A percentile compares a stretch with the other conserved stretches of the same genome.
These are phyloP conservation scores for Uloborus plumipes DNA, from an alignment of 2,888 invertebrate genomes.

Conservation along the genomic window DNA sequence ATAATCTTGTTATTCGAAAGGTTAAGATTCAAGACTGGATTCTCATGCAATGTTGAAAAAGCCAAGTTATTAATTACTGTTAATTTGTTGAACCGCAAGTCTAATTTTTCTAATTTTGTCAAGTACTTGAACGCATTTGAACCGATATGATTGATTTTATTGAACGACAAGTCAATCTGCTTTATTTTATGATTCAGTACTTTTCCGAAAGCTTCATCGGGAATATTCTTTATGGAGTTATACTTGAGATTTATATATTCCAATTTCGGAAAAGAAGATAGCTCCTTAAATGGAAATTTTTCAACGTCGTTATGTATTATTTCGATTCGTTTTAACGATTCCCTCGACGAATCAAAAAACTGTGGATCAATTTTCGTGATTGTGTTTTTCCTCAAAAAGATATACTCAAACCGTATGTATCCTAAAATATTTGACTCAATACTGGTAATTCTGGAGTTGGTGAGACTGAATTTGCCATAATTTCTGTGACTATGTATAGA, in stretches of 20 bases:
- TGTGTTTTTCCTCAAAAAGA: conserved; percentile 54
- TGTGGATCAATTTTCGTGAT: conserved; percentile 37
- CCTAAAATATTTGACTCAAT: conserved; percentile 38
- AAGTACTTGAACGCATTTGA: conserved; percentile 62
- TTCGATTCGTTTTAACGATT: conserved; percentile 54
- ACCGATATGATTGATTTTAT: conserved; percentile 65
- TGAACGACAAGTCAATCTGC: conserved; percentile 64
- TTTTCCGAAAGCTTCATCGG: conserved; percentile 61
- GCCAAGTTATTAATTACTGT: conserved; percentile 64
- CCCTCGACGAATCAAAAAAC: conserved; percentile 51
- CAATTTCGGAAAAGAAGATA: conserved; percentile 49
- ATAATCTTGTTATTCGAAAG: conserved; percentile 61
- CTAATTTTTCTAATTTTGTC: conserved; percentile 40
- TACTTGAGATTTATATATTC: conserved; percentile 60
- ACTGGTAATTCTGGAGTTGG: conserved; percentile 53
- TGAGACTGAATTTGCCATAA: conserved; percentile 62
- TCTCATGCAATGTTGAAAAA: conserved; percentile 47
- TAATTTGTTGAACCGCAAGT: conserved; percentile 60
- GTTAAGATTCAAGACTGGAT: conserved; percentile 48
- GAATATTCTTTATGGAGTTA: conserved; percentile 59
- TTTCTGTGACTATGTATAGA: conserved; percentile 20
- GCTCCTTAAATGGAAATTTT: conserved; percentile 60
- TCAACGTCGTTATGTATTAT: conserved; percentile 64
- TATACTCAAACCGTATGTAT: conserved; percentile 53
- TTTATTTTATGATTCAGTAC: conserved; percentile 32